phyloP scores from a whole-genome alignment of 2,797 vertebrate species.

The Stomatorhinus walkeri region DNA sequence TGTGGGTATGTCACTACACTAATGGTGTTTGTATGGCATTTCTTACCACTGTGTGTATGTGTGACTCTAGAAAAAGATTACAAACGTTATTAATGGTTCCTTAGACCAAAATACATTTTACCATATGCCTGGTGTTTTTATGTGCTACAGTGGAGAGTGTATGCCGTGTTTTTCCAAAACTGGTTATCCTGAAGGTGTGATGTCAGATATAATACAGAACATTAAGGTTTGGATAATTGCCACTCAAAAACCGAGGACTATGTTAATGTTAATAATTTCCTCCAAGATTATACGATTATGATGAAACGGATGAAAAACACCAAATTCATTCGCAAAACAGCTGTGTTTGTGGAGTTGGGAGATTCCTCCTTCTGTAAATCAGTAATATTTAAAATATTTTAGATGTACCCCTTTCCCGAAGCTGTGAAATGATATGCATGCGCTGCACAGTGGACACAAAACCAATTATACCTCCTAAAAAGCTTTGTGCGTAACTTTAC shows the following conservation, averaged over 20 bases:
- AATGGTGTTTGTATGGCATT: not conserved
- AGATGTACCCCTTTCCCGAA: not conserved
- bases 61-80: not conserved
- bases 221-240: not conserved
- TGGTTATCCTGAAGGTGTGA: not conserved
- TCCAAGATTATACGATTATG: not conserved
- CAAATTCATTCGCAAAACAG: not conserved
- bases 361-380: not conserved
- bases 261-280: not conserved
- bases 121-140: not conserved
- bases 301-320: constrained; percentile 4
- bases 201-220: not conserved
- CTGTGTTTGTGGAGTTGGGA: not conserved
- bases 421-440: not conserved
- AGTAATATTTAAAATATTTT: not conserved
- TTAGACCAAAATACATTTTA: not conserved
- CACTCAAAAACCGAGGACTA: not conserved
- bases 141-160: not conserved
- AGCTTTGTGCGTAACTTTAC: not conserved
- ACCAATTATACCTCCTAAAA: not conserved
- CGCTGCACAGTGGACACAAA: not conserved
- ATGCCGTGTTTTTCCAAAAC: not conserved
- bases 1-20: not conserved
- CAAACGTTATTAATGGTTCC: not conserved
- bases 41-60: not conserved